These are phyloP conservation scores for Ochotona curzoniae DNA, from an alignment of 2,113 vertebrate genomes.

Conservation along the genomic window DNA sequence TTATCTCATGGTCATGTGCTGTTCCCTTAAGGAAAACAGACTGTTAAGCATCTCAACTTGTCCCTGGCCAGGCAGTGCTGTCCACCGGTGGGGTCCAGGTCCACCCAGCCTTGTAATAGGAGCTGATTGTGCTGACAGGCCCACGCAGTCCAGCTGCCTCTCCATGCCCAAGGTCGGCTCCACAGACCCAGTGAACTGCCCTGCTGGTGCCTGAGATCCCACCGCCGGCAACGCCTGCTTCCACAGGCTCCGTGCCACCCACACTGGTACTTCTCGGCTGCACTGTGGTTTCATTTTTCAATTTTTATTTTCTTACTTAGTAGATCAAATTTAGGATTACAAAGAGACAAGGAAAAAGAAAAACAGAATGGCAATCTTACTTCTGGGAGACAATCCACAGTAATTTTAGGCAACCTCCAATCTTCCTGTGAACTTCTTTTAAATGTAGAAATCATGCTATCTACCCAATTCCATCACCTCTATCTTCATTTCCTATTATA, in stretches of 20 bases:
- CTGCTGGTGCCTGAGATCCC: neutral
- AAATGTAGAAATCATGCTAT: neutral
- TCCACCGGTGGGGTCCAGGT: neutral
- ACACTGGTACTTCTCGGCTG: neutral
- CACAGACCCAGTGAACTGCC: rapidly evolving
- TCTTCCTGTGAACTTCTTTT: neutral
- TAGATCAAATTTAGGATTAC: constrained; percentile 26
- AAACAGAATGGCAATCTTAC: neutral
- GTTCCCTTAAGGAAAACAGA: neutral
- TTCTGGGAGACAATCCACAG: neutral
- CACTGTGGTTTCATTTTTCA: constrained; percentile 34
- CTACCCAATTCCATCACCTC: neutral
- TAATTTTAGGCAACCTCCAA: neutral
- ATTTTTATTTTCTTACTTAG: neutral
- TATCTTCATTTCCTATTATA: neutral
- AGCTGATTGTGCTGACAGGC: neutral
- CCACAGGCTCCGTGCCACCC: neutral
- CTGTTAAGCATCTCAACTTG: neutral
- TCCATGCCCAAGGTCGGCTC: neutral
- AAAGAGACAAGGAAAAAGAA: neutral
- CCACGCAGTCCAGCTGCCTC: neutral
- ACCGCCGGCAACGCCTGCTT: neutral
- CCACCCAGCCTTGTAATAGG: neutral
- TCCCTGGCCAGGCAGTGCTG: neutral
- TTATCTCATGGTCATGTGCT: neutral